Evolutionary conservation across 2,797 vertebrate genomes (phyloP), one percentile per base, ranked within the genome.

Genomic region (Heterohyrax brucei): DNA sequence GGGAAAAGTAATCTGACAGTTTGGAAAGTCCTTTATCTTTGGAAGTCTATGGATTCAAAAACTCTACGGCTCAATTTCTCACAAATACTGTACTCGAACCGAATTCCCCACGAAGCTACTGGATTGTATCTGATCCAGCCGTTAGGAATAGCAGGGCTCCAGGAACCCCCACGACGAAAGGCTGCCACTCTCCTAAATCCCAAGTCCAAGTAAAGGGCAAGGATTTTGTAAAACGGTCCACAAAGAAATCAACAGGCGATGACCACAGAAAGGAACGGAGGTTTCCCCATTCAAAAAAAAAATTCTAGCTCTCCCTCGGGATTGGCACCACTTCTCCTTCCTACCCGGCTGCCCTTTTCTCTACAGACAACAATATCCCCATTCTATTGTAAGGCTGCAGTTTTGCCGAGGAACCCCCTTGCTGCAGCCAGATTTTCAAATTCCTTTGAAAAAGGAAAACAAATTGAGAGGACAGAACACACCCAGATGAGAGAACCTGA

Each of bases 201-300:
- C 93, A 76, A 66, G 76, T 87, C 62, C 70, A 39, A 94, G 94
- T 7, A 61, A 92, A 87, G 56, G 77, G 84, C 72, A 88, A 73
- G 33, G 50, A 95, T 93, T 82, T 53, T n/a, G 53, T 61, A 59
- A 91, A 97, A 75, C 10, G 33, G 87, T 21, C 84, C 91, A 5
- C 8, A 33, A 83, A 91, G 22, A 94, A 88, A 85, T 92, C 97
- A 98, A 98, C 97, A 62, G n/a, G 68, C 92, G 82, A 94, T 89
- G 96, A 21, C 81, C 84, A 79, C 0, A 28, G 75, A 44, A 39
- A 92, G 24, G 66, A 90, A 33, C 30, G 1, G 10, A 19, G 39
- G 44, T 59, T 78, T 83, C 83, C 92, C 86, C 14, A 79, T 39
- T n/a, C n/a, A n/a, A 44, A 21, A 79, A 76, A 33, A n/a, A 81